Base-by-base conservation (phyloP, 1,140 invertebrate species). In the Archegozetes longisetosus region DNA sequence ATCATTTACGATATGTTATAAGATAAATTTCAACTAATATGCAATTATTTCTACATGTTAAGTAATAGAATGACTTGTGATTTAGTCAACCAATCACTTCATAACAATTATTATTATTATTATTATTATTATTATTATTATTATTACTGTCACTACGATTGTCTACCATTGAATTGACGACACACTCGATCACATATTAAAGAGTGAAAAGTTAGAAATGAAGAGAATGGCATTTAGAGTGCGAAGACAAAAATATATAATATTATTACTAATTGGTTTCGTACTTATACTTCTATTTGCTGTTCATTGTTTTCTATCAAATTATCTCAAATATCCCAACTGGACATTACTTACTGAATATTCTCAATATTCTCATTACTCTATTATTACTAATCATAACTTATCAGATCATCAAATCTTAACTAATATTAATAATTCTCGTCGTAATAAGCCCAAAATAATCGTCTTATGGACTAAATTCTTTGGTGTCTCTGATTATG, bases 391-490 rank as follows among this genome's bases (percentile, higher is more conserved):
- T 40, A 40, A 17, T 40, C 32, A 40, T 40, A 6, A 40, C 6
- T 17, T 9, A 40, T 9, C 32, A 9, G 32, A 9, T 40, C 6
- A 17, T 17, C 32, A 40, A 9, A 40, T 9, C 32, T 40, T 40
- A 40, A 40, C 6, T 40, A 40, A 40, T 40, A 40, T 9, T 40
- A 40, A 40, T 40, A 40, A 40, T 51, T 9, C 6, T 26, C 4
- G 6, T 6, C 4, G n/a, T 9, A 51, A 25, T 26, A 48, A 59
- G 2, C 13, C 24, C 22, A 64, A 62, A 26, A 29, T 62, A 0
- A 62, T 64, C 13, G 58, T 64, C 0, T 27, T 64, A 9, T 64
- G 64, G 64, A 64, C 64, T 23, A 14, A 53, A 0, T 64, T 64
- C 25, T 64, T 62, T 17, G 61, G 53, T 1, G 25, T n/a, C 3